A percentile compares a stretch with the other conserved stretches of the same genome.
phyloP scores from a whole-genome alignment of 1,140 invertebrate genomes.

The Drosophila albomicans region DNA sequence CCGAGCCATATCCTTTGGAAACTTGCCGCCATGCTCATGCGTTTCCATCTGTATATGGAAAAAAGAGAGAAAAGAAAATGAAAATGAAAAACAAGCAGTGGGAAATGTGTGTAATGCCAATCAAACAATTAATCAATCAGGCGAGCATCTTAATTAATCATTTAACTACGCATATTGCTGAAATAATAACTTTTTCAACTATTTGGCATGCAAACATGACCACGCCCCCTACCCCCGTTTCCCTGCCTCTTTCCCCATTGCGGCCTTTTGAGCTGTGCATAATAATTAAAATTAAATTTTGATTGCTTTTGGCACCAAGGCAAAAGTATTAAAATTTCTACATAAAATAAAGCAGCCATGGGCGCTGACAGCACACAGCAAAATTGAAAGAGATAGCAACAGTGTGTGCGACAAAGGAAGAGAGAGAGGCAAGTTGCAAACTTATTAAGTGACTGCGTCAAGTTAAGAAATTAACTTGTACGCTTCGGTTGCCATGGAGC shows the following conservation, averaged over 20 bases:
- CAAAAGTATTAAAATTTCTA: conserved; percentile 32
- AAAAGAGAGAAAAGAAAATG: not conserved
- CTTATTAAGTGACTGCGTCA: conserved; percentile 14
- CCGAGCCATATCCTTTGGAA: conserved; percentile 72
- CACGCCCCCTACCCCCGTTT: not conserved
- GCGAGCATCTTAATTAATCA: not conserved
- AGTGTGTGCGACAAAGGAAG: not conserved
- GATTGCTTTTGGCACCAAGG: conserved; percentile 31
- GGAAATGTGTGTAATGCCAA: not conserved
- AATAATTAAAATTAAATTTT: conserved; percentile 35
- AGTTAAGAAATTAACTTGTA: conserved; percentile 2
- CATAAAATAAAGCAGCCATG: conserved; percentile 13
- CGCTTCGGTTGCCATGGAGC: conserved; percentile 4
- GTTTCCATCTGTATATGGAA: conserved; percentile 84
- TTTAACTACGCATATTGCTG: not conserved
- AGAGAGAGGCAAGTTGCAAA: not conserved
- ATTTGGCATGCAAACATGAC: conserved; percentile 1
- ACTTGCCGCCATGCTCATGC: conserved; percentile 72
- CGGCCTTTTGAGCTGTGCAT: conserved; percentile 10
- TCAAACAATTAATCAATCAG: not conserved
- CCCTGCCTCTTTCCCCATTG: not conserved
- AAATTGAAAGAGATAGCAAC: not conserved
- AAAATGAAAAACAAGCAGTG: no score
- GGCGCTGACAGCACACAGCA: not conserved
- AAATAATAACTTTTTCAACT: conserved; percentile 4